Conservation (phyloP, 1,140 invertebrate species). For the Neodiprion fabricii region DNA sequence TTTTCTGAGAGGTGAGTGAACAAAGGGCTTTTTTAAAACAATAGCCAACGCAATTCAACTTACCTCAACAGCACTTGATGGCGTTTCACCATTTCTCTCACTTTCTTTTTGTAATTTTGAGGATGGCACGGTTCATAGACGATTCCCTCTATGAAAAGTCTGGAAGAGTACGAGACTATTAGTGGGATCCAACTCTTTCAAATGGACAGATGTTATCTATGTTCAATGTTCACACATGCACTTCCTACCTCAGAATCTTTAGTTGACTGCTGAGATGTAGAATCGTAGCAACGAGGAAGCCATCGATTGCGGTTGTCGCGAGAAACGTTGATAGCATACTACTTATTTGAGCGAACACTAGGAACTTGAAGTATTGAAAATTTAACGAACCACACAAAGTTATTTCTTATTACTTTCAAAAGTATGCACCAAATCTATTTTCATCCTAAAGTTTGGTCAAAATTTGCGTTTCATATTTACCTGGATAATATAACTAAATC, state of each 20-base stretch:
- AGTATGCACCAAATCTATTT: background rate
- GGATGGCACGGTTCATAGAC: background rate
- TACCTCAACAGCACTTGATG: background rate
- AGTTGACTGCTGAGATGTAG: background rate
- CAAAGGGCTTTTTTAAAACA: background rate
- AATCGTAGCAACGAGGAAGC: background rate
- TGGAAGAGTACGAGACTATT: background rate
- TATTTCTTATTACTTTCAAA: too few species aligned
- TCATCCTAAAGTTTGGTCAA: background rate
- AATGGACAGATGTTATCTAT: background rate
- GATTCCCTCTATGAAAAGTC: background rate
- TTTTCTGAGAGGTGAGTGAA: background rate
- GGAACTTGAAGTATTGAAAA: background rate
- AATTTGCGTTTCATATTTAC: background rate
- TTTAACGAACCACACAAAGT: background rate
- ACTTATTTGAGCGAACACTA: background rate
- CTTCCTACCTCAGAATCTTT: background rate
- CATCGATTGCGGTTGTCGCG: background rate
- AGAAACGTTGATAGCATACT: background rate
- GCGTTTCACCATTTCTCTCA: background rate
- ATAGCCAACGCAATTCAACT: background rate
- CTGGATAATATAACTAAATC: background rate
- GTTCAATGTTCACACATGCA: background rate
- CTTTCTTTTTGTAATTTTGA: background rate
- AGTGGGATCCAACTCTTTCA: background rate